Base-by-base conservation (phyloP, 2,797 vertebrate species). In the Staurois parvus region DNA sequence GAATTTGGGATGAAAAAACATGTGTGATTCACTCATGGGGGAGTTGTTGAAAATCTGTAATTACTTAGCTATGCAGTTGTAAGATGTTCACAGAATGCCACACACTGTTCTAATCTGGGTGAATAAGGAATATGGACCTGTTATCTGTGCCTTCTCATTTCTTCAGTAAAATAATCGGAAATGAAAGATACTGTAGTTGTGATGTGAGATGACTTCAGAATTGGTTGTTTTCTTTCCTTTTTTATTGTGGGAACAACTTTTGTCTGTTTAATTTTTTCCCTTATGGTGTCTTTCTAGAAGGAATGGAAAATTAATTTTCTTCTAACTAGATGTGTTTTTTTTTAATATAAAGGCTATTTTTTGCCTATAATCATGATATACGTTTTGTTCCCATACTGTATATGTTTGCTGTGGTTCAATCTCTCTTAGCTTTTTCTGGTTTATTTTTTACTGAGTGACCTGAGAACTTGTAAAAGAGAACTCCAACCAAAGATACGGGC, bases 1-100 rank as follows among this genome's bases (percentile, higher is more conserved):
- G 66, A 77, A 83, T 37, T 68, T 62, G 26, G 80, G 80, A 79
- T 74, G 74, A 67, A 81, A 87, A 83, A 87, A 87, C 69, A 73
- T 74, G 56, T 74, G 81, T 83, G 73, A 79, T 83, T 83, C 68
- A 66, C 30, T 73, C 15, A 28, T 56, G 77, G 68, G 48, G 42
- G 72, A 67, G 70, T 83, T 77, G 74, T 48, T 40, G 69, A 83
- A 83, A 37, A 78, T 86, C 74, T 83, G 66, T 45, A 83, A 83
- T 83, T 78, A 82, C 79, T 78, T 37, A 78, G 68, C 67, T 78
- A 78, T 86, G 74, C 79, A 72, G 68, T 72, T 59, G 79, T 81
- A 72, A 56, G 68, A 59, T 72, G 34, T 42, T 10, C 52, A 21
- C 32, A 59, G 56, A 81, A 72, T 81, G 34, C 79, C 79, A 59